Base-by-base conservation (phyloP, 1,140 invertebrate genomes). In the Branchinecta lindahli region DNA sequence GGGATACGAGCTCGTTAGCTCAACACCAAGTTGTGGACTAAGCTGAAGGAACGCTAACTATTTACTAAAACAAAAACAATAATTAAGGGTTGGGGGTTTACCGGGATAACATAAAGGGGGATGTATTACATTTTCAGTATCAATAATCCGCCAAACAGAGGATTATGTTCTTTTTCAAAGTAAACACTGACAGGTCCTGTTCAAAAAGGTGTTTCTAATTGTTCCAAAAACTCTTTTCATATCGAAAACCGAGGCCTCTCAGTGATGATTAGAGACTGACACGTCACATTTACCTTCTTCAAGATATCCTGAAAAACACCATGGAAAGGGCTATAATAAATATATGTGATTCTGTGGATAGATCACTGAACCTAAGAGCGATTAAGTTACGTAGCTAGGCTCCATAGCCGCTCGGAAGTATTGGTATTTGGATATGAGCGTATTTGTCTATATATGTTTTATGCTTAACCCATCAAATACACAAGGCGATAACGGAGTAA, bases 401-500 rank as follows among this genome's bases (percentile, higher is more conserved):
- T 9, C 9, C 9, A 52, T 52, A 52, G 9, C n/a, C 47, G n/a
- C 47, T 52, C n/a, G 9, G n/a, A 52, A 9, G 9, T 52, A 9
- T 52, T 52, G n/a, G 47, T 52, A 9, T 9, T 52, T 52, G 9
- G 9, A 52, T 9, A 52, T 9, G 47, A 52, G n/a, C n/a, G 47
- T n/a, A n/a, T n/a, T n/a, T n/a, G n/a, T 52, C 47, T 9, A 52
- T 52, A 52, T n/a, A n/a, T n/a, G n/a, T 52, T 9, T 52, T 9
- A n/a, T 52, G 9, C n/a, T 52, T n/a, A 52, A 52, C n/a, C 9
- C 9, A 52, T 9, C 47, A 52, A 52, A 52, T 9, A 52, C n/a
- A 52, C 9, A 52, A 9, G n/a, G n/a, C n/a, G n/a, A 52, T 52
- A 52, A 52, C n/a, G 70, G 61, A 72, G 72, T 74, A 68, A 74